Evolutionary conservation across 2,888 invertebrate species (phyloP), one percentile per base, ranked within the genome.

Genomic region (Melangyna quadrimaculata): DNA sequence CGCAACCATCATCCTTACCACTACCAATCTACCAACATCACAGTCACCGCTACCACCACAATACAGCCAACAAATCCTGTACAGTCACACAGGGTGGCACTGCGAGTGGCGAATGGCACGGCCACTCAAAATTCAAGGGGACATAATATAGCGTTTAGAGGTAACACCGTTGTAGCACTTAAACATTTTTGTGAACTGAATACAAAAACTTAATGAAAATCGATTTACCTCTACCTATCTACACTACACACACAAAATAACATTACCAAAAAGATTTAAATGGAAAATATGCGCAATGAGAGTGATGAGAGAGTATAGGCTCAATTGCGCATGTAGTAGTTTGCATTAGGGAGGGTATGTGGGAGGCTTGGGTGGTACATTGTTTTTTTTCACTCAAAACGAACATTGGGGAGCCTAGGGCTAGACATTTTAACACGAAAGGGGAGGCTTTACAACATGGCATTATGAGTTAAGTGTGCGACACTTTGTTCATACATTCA

Each of bases 131-230:
- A 79, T 79, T 79, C 75, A 84, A 79, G 74, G 83, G 79, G 78
- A 84, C 83, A 84, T 84, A 51, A 84, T 79, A 84, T 84, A 51
- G 35, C 74, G 67, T 84, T 71, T 75, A 61, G 75, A 84, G 71
- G 70, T 59, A 67, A 67, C 53, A 84, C 71, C 65, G 51, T 63
- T 63, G 63, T 29, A 65, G 43, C 45, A 65, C 29, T 65, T 29
- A 84, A 79, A 51, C 51, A n/a, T n/a, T n/a, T n/a, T 17, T 79
- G 65, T 79, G 74, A 84, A 67, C 79, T 75, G 70, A 84, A 84
- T 79, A 65, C 65, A 40, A 57, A 84, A 78, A 75, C 74, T 79
- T 75, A 84, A 84, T 84, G 83, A 84, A 84, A 84, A 84, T 84
- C 83, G 83, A 84, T 84, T 84, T 84, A 37, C 59, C 35, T 37